Conservation (phyloP, 1,140 invertebrate species). For the Bombyx mandarina region DNA sequence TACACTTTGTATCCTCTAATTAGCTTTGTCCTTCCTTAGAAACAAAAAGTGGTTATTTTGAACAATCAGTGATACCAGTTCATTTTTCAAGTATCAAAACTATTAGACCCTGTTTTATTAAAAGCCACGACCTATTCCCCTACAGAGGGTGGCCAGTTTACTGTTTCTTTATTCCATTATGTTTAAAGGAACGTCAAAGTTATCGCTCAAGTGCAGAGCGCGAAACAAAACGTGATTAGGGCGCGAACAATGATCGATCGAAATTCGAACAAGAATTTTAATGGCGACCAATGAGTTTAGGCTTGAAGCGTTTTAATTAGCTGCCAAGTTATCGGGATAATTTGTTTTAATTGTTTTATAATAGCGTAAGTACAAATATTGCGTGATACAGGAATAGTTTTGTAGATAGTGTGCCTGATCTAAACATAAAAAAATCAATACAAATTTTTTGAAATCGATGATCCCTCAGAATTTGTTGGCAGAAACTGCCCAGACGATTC, state of each 20-base stretch:
- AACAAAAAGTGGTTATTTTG: too few species aligned
- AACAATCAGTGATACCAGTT: background rate
- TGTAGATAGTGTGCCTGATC: too few species aligned
- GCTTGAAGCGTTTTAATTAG: slow-evolving; percentile 14
- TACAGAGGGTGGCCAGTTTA: slow-evolving; percentile 46
- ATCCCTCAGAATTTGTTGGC: too few species aligned
- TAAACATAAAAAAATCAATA: background rate
- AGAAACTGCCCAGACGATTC: too few species aligned
- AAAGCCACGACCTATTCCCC: slow-evolving; percentile 47
- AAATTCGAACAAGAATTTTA: slow-evolving; percentile 24
- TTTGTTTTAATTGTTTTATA: too few species aligned
- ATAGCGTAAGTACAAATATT: too few species aligned
- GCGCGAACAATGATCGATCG: slow-evolving; percentile 27
- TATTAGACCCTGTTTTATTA: slow-evolving; percentile 13
- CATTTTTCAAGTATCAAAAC: slow-evolving; percentile 26
- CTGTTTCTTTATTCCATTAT: slow-evolving; percentile 69
- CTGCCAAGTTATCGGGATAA: slow-evolving; percentile 10
- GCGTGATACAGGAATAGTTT: too few species aligned
- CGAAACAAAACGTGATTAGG: slow-evolving; percentile 17
- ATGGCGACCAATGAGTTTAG: slow-evolving; percentile 14
- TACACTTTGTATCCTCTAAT: too few species aligned
- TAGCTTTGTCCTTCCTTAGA: too few species aligned
- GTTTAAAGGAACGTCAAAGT: slow-evolving; percentile 62
- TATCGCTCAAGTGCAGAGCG: slow-evolving; percentile 43
- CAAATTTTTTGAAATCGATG: too few species aligned